phyloP scores from a whole-genome alignment of 2,888 invertebrate genomes.

The Helleia helle region DNA sequence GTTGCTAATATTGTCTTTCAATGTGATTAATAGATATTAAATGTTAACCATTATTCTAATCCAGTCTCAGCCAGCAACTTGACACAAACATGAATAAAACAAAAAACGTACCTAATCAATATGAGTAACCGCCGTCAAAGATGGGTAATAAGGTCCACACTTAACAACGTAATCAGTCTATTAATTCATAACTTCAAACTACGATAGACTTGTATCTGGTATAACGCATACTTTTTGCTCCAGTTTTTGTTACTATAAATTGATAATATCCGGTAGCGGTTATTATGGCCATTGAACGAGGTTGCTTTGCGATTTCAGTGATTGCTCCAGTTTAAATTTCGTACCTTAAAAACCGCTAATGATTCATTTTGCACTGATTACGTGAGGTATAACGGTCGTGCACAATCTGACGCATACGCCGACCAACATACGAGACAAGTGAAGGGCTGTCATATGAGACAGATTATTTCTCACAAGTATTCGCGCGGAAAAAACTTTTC shows the following conservation, averaged over 20 bases:
- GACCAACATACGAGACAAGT: slow-evolving; percentile 29
- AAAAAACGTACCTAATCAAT: too few relatives aligned
- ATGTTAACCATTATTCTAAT: too few relatives aligned
- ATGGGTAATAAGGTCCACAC: neutral
- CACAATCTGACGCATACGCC: slow-evolving; percentile 25
- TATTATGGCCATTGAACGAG: too few relatives aligned
- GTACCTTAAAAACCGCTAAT: slow-evolving; percentile 71
- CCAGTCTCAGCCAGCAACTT: too few relatives aligned
- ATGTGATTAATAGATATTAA: too few relatives aligned
- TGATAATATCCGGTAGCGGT: too few relatives aligned
- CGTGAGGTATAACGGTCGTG: slow-evolving; percentile 63
- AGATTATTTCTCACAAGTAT: slow-evolving; percentile 48
- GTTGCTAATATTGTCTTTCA: too few relatives aligned
- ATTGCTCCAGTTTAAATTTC: too few relatives aligned
- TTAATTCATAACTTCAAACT: neutral
- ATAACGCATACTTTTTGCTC: slow-evolving; percentile 41
- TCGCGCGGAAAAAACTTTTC: slow-evolving; percentile 50
- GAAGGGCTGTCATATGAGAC: slow-evolving; percentile 66
- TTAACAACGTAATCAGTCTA: neutral
- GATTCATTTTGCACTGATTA: slow-evolving; percentile 65
- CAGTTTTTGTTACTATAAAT: slow-evolving; percentile 42
- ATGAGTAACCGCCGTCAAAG: too few relatives aligned
- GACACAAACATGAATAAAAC: too few relatives aligned
- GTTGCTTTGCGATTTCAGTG: too few relatives aligned
- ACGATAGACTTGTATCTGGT: neutral